Percentiles rank a stretch among this genome's conserved stretches.
Evolutionary conservation across 2,113 vertebrate genomes (phyloP).

Genomic region (Scomber colias): DNA sequence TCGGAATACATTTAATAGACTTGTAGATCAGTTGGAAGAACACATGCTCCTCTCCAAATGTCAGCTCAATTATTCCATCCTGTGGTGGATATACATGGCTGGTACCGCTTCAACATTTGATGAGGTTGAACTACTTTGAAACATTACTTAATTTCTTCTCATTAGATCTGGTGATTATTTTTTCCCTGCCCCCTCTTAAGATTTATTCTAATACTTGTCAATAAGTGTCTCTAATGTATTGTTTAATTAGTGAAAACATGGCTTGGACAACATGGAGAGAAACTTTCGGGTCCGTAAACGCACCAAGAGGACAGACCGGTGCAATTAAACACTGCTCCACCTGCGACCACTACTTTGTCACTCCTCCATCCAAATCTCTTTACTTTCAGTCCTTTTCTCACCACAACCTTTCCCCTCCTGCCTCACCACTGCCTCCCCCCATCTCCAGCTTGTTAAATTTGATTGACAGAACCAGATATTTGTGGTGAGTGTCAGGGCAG

Average conservation of each 20-base stretch:
- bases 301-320: background rate
- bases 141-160: slow-evolving; percentile 4
- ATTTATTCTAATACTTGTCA: background rate
- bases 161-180: slow-evolving; percentile 19
- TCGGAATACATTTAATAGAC: too few species aligned
- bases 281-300: slow-evolving; percentile 1
- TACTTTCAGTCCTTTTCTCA: slow-evolving; percentile 15
- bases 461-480: slow-evolving; percentile 69
- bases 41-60: slow-evolving; percentile 17
- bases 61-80: slow-evolving; percentile 33
- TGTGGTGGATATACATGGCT: background rate
- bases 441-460: slow-evolving; percentile 73
- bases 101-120: slow-evolving; percentile 10
- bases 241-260: slow-evolving; percentile 31
- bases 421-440: background rate
- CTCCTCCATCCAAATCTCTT: slow-evolving; percentile 14
- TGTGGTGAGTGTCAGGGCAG: slow-evolving; percentile 56
- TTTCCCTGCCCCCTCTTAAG: background rate
- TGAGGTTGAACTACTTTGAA: slow-evolving; percentile 19
- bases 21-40: background rate
- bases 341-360: slow-evolving; percentile 20
- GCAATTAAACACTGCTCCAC: background rate
- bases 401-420: background rate
- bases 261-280: slow-evolving; percentile 7
- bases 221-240: background rate